phyloP scores from a whole-genome alignment of 2,113 vertebrate species.

The Callithrix jacchus region DNA sequence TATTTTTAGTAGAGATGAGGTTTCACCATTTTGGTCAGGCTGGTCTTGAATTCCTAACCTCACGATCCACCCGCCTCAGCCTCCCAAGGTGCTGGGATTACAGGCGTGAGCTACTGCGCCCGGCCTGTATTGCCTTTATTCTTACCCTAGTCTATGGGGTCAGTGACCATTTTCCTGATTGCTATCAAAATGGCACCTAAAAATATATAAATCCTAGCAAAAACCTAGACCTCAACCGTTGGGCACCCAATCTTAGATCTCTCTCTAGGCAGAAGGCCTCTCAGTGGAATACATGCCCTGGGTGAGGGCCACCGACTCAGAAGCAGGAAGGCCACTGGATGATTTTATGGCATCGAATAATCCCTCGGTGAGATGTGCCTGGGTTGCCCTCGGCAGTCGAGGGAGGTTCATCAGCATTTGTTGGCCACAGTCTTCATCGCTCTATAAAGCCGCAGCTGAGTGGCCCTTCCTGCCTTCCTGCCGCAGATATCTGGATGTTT shows the following conservation, averaged over 20 bases:
- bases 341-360: rapidly evolving
- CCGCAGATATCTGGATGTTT: neutral
- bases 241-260: neutral
- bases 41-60: too few species aligned
- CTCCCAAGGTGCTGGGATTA: too few species aligned
- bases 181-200: neutral
- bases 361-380: neutral
- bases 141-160: neutral
- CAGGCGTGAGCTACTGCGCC: too few species aligned
- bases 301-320: rapidly evolving
- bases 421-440: rapidly evolving
- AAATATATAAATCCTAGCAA: neutral
- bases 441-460: rapidly evolving
- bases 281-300: rapidly evolving
- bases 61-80: too few species aligned
- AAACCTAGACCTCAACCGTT: too few species aligned
- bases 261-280: neutral
- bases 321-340: neutral
- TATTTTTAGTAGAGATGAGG: too few species aligned
- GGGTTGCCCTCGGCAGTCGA: rapidly evolving
- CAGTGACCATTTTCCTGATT: neutral
- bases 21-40: too few species aligned
- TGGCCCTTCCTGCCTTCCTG: rapidly evolving
- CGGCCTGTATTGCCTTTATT: neutral
- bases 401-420: rapidly evolving